Evolutionary conservation across 2,797 vertebrate species (phyloP).

Genomic region (Pantherophis alleghaniensis): DNA sequence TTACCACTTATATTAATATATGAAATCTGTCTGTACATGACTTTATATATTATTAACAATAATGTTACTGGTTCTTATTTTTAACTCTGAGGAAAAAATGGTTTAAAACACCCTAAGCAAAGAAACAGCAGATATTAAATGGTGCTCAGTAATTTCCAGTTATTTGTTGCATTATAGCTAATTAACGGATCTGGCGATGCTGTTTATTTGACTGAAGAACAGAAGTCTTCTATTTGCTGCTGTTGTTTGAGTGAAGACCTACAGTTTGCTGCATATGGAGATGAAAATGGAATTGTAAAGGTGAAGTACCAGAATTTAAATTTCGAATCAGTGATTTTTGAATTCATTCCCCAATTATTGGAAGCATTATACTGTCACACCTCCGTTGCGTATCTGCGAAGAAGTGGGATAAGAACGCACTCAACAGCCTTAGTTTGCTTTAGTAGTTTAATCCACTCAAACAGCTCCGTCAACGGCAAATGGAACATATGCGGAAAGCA

Average conservation of each 20-base stretch:
- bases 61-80: neutral
- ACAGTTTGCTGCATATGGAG: constrained; percentile 77
- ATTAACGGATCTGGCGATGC: constrained; percentile 77
- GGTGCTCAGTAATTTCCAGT: neutral
- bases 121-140: neutral
- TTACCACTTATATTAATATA: neutral
- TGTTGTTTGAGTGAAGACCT: constrained; percentile 79
- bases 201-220: constrained; percentile 78
- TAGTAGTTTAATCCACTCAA: too few relatives aligned
- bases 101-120: neutral
- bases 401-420: too few relatives aligned
- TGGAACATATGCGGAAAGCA: too few relatives aligned
- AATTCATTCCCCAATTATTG: neutral
- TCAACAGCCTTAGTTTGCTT: too few relatives aligned
- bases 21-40: neutral
- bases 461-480: too few relatives aligned
- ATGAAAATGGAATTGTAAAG: constrained; percentile 80
- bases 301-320: constrained; percentile 61
- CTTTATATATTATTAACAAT: neutral
- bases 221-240: constrained; percentile 79
- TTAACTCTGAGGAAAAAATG: neutral
- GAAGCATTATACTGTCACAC: neutral
- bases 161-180: constrained; percentile 72
- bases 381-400: too few relatives aligned
- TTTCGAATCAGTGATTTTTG: neutral